Evolutionary conservation across 1,140 invertebrate species (phyloP).

Genomic region (Eulimnadia texana): DNA sequence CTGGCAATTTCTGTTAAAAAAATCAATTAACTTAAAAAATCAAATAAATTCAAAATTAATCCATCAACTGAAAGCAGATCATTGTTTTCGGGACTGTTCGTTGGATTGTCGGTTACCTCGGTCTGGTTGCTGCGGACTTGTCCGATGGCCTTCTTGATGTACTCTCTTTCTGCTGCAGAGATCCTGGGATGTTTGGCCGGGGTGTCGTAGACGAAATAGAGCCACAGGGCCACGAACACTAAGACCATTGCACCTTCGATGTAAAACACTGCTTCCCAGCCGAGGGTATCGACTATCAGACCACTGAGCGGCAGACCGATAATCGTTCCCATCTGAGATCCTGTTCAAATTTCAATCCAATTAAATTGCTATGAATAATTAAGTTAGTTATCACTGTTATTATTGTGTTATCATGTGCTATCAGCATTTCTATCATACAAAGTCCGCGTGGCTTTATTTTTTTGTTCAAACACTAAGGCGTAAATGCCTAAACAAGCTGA

Average conservation of each 20-base stretch:
- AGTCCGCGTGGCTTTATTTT: too few relatives aligned
- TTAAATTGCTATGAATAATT: conserved; percentile 18
- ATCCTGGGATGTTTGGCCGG: conserved; percentile 35
- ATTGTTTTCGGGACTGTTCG: too few relatives aligned
- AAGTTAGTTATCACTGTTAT: conserved; percentile 1
- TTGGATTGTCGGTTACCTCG: too few relatives aligned
- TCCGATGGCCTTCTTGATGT: conserved; percentile 36
- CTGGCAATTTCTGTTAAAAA: conserved; percentile 22
- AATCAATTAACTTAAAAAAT: too few relatives aligned
- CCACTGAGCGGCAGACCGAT: conserved; percentile 57
- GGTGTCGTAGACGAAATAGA: conserved; percentile 31
- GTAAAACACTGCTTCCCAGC: conserved; percentile 68
- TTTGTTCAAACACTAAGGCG: too few relatives aligned
- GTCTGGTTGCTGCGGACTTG: too few relatives aligned
- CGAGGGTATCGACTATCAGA: conserved; percentile 40
- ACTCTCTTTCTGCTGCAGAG: conserved; percentile 32
- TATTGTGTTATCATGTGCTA: not conserved
- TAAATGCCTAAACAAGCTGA: too few relatives aligned
- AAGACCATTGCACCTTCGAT: conserved; percentile 52
- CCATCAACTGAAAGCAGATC: too few relatives aligned
- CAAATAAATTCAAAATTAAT: too few relatives aligned
- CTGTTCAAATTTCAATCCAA: conserved; percentile 35
- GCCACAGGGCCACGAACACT: conserved; percentile 38
- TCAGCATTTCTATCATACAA: conserved; percentile 6
- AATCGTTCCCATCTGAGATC: conserved; percentile 56